Conservation (phyloP, 30 jellyfish, hydroid and myxozoan genomes). For the Aurelia aurita region DNA sequence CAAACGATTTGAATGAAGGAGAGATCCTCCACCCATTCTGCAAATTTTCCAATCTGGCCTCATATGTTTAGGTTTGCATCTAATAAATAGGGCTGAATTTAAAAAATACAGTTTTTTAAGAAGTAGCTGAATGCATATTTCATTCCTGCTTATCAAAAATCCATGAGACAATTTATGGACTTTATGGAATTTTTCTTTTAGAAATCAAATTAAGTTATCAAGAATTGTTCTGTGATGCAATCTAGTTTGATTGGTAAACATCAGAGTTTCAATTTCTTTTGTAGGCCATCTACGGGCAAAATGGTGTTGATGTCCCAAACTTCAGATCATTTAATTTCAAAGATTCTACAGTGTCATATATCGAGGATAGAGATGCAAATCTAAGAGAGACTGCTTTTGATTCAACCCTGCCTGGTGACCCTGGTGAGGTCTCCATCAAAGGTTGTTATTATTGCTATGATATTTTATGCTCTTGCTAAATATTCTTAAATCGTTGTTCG, state of each 20-base stretch:
- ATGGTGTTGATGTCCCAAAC: conserved; percentile 77
- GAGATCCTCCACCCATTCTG: too few relatives aligned
- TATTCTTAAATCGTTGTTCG: too few relatives aligned
- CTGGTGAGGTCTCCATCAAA: conserved; percentile 79
- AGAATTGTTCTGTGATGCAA: not conserved
- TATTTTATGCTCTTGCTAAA: too few relatives aligned
- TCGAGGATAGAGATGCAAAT: conserved; percentile 87
- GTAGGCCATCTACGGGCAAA: conserved; percentile 91
- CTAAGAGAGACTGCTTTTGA: conserved; percentile 91
- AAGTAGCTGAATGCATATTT: too few relatives aligned
- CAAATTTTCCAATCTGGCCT: too few relatives aligned
- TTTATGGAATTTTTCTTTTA: not conserved
- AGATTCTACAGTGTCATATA: conserved; percentile 75
- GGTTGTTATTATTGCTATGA: conserved; percentile 30
- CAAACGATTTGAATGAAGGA: too few relatives aligned
- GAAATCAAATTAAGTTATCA: not conserved
- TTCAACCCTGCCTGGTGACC: conserved; percentile 79
- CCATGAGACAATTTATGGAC: not conserved
- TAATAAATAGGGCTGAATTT: too few relatives aligned
- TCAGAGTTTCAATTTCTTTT: not conserved
- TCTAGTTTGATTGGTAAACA: not conserved
- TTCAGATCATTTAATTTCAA: conserved; percentile 75
- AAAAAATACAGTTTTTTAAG: too few relatives aligned
- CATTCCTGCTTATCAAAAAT: too few relatives aligned
- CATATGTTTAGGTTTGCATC: too few relatives aligned